Evolutionary conservation across 2,113 vertebrate genomes (phyloP).

Genomic region (Atrichornis clamosus): DNA sequence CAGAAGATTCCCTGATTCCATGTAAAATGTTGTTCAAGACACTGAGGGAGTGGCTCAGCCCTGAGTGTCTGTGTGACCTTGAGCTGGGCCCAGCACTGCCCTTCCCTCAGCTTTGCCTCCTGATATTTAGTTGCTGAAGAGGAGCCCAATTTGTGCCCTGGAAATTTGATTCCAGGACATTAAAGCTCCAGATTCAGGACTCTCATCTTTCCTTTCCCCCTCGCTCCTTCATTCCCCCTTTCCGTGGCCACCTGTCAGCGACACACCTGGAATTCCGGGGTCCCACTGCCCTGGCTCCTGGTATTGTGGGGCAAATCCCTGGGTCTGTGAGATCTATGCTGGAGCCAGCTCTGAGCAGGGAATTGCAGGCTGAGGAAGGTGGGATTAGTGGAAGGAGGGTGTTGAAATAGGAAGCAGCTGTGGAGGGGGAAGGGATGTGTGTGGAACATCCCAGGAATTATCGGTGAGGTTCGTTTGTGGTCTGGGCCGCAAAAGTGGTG

Average conservation of each 20-base stretch:
- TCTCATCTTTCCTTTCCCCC: neutral
- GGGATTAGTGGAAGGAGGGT: neutral
- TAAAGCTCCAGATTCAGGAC: fast-evolving
- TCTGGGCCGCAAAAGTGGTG: no score
- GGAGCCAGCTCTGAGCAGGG: neutral
- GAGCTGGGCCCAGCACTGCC: neutral
- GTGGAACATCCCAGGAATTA: no score
- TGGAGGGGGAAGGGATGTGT: neutral
- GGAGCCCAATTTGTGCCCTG: neutral
- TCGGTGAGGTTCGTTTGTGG: fast-evolving
- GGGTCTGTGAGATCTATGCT: neutral
- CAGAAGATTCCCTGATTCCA: fast-evolving
- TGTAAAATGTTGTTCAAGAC: no score
- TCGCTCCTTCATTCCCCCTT: neutral
- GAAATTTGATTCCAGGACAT: neutral
- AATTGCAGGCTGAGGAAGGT: neutral
- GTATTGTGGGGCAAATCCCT: neutral
- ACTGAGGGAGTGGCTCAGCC: neutral
- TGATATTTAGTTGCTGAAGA: neutral
- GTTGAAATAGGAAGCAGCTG: neutral
- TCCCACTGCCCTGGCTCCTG: neutral
- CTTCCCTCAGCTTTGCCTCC: neutral
- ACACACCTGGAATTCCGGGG: neutral
- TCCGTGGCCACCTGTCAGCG: neutral
- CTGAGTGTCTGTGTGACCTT: neutral